These are phyloP conservation scores for Volucella zonaria DNA, from an alignment of 2,888 invertebrate genomes.

Conservation along the genomic window DNA sequence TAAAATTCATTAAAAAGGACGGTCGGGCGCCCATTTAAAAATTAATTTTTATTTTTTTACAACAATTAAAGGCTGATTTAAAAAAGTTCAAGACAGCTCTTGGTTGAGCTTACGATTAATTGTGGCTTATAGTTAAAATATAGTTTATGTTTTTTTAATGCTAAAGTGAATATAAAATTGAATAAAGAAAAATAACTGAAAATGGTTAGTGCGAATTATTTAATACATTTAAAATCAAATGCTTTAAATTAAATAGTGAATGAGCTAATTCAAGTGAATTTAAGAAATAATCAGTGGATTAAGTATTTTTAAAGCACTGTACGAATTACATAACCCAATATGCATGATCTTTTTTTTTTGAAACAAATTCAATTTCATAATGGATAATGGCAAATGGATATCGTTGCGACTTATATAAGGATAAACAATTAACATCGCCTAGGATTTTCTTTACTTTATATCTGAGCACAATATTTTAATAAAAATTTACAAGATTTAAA, in stretches of 20 bases:
- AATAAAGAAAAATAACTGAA: conserved; percentile 19
- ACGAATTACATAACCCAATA: background rate
- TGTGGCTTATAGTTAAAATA: conserved; percentile 3
- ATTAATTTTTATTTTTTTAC: conserved; percentile 6
- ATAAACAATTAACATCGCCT: no score
- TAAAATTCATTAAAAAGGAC: conserved; percentile 23
- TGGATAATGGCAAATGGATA: no score
- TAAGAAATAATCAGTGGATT: background rate
- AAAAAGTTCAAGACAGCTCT: background rate
- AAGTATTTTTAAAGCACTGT: background rate
- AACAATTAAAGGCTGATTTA: background rate
- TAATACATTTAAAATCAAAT: conserved; percentile 12
- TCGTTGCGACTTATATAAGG: no score
- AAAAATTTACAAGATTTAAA: no score
- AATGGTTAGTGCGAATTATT: conserved; percentile 62
- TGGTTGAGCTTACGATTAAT: background rate
- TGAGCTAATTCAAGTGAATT: background rate
- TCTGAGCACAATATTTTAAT: no score
- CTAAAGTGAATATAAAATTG: conserved; percentile 10
- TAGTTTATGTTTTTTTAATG: conserved; percentile 17
- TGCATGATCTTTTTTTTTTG: no score
- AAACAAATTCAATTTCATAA: no score
- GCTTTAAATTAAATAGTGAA: background rate
- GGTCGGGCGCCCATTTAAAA: conserved; percentile 25
- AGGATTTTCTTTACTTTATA: no score